Evolutionary conservation across 2,797 vertebrate species (phyloP), one percentile per base, ranked within the genome.

Genomic region (Valencia hispanica): DNA sequence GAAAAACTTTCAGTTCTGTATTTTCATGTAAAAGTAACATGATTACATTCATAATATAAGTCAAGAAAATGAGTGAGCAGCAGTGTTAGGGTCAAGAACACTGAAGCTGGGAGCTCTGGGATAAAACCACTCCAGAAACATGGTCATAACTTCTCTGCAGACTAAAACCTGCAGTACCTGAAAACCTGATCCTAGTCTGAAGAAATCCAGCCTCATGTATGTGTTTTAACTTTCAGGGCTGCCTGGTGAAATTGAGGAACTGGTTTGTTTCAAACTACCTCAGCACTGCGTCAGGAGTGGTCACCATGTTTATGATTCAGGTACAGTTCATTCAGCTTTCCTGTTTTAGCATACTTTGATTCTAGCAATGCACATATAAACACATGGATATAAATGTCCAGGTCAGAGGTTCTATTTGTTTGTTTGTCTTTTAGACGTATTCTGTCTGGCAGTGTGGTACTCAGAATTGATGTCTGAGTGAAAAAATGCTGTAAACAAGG

Each of bases 231-330:
- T 83, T 79, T 50, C 77, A 95, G 94, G 94, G 94, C 73, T 95
- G 93, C 83, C 71, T 89, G 0, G 5, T 32, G 6, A 92, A 89
- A 77, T 81, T 95, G 78, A 89, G 73, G 74, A 43, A 89, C 77
- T 95, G 93, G 92, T 94, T 93, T 83, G 70, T 87, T 20, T 27
- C 74, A 18, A 93, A 93, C 80, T 94, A 91, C 50, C 81, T 81
- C 0, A 90, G 88, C 79, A 93, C 93, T 1, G 94, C 89, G 0
- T 87, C 93, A 20, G 94, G 94, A 6, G 89, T 95, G 0, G 75
- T 92, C 63, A 80, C 90, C 0, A 82, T 94, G 84, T 93, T 92
- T 30, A 91, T 94, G 71, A 84, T 94, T 70, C 92, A 95, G 92
- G 93, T 95, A 88, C 25, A 32, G 43, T 51, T 59, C 45, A 73